These are phyloP conservation scores for Vireo griseus DNA, from an alignment of 2,797 vertebrate genomes.

Conservation along the genomic window DNA sequence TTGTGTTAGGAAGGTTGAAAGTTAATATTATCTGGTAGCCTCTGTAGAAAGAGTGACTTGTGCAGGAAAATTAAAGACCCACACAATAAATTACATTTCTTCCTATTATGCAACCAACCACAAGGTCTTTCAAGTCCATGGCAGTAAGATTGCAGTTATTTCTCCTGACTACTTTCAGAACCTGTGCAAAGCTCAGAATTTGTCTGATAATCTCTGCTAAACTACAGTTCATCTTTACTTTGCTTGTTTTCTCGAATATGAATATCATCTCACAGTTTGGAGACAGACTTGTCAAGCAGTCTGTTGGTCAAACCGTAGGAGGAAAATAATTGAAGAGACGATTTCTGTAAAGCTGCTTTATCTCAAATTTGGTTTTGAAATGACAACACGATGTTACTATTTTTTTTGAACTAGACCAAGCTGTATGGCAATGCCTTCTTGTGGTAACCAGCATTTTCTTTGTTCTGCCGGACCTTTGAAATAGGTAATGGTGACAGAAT, in stretches of 20 bases:
- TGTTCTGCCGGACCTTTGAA: not conserved
- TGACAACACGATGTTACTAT: not conserved
- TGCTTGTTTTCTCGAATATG: not conserved
- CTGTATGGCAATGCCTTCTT: not conserved
- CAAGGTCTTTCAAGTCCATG: not conserved
- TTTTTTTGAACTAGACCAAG: not conserved
- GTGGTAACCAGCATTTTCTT: not conserved
- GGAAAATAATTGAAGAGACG: not conserved
- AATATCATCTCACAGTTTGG: not conserved
- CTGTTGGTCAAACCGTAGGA: conserved; percentile 9
- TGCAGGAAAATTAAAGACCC: not conserved
- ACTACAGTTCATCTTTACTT: not conserved
- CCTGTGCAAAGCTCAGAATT: not conserved
- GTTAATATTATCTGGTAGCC: not conserved
- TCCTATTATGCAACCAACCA: not conserved
- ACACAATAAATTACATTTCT: not conserved
- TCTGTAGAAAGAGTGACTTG: not conserved
- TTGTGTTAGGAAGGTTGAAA: not conserved
- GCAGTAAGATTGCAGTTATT: not conserved
- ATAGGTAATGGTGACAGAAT: not conserved
- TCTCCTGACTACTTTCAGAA: not conserved
- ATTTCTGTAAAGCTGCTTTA: conserved; percentile 6
- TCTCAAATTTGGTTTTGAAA: conserved; percentile 1
- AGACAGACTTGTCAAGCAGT: not conserved
- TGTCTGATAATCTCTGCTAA: not conserved